These are phyloP conservation scores for Ridgeia piscesae DNA, from an alignment of 1,140 invertebrate species.

Conservation along the genomic window DNA sequence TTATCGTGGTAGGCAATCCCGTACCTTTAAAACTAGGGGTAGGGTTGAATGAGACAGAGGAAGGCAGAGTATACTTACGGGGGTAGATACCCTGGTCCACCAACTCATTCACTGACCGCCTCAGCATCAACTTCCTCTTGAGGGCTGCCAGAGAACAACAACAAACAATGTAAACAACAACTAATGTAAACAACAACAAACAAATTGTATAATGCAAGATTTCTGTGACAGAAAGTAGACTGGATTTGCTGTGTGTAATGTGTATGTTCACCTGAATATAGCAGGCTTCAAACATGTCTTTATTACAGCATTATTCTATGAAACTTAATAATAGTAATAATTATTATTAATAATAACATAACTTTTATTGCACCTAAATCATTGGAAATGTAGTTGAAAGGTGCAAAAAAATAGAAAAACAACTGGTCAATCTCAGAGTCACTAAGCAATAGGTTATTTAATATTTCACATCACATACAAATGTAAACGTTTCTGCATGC, in stretches of 20 bases:
- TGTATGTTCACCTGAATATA: background rate
- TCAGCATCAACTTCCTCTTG: constrained; percentile 93
- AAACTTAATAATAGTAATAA: too few relatives aligned
- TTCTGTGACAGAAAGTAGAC: background rate
- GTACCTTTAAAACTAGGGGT: constrained; percentile 76
- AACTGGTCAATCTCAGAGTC: too few relatives aligned
- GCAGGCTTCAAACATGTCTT: background rate
- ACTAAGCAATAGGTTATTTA: too few relatives aligned
- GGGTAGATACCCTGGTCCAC: constrained; percentile 97
- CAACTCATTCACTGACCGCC: constrained; percentile 89
- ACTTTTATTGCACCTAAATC: too few relatives aligned
- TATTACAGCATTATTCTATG: background rate
- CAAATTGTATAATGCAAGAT: background rate
- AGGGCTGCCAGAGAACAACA: constrained; percentile 69
- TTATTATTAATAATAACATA: too few relatives aligned
- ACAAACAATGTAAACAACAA: background rate
- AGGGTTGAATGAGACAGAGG: too few relatives aligned
- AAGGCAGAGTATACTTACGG: constrained; percentile 65
- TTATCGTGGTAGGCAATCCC: constrained; percentile 98
- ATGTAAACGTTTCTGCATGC: too few relatives aligned
- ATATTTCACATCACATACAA: too few relatives aligned
- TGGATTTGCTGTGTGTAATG: background rate
- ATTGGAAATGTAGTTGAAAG: too few relatives aligned
- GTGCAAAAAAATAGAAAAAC: too few relatives aligned
- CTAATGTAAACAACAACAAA: too few relatives aligned